phyloP scores from a whole-genome alignment of 2,113 vertebrate species.

The Anolis carolinensis region DNA sequence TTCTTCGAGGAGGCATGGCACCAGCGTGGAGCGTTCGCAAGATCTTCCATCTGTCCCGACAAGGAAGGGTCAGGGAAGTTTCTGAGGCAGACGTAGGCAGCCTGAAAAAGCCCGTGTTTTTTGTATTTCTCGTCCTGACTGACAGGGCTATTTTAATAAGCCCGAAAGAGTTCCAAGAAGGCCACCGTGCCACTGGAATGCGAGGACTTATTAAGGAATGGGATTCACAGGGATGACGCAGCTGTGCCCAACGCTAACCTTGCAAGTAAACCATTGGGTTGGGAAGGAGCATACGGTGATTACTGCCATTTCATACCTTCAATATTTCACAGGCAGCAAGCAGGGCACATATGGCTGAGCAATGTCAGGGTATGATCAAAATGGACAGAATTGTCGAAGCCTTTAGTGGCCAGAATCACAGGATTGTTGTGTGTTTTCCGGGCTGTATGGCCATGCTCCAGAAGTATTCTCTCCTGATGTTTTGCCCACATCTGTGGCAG shows the following conservation, averaged over 20 bases:
- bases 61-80: neutral
- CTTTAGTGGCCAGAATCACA: too few species aligned
- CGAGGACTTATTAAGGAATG: neutral
- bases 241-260: neutral
- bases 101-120: neutral
- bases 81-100: too few species aligned
- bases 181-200: neutral
- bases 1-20: neutral
- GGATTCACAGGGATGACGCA: neutral
- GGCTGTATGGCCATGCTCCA: too few species aligned
- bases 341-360: too few species aligned
- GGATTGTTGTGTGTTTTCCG: too few species aligned
- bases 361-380: too few species aligned
- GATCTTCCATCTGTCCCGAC: neutral
- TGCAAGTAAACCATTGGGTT: neutral
- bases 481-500: too few species aligned
- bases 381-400: too few species aligned
- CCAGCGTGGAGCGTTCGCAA: neutral
- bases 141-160: slow-evolving; percentile 2
- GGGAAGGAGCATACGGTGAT: too few species aligned
- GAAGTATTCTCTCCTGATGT: too few species aligned
- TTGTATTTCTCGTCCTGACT: neutral
- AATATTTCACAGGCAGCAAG: too few species aligned
- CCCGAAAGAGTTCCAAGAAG: neutral
- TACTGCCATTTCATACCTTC: too few species aligned